Evolutionary conservation across 2,797 vertebrate genomes (phyloP).

Genomic region (Pipistrellus pygmaeus): DNA sequence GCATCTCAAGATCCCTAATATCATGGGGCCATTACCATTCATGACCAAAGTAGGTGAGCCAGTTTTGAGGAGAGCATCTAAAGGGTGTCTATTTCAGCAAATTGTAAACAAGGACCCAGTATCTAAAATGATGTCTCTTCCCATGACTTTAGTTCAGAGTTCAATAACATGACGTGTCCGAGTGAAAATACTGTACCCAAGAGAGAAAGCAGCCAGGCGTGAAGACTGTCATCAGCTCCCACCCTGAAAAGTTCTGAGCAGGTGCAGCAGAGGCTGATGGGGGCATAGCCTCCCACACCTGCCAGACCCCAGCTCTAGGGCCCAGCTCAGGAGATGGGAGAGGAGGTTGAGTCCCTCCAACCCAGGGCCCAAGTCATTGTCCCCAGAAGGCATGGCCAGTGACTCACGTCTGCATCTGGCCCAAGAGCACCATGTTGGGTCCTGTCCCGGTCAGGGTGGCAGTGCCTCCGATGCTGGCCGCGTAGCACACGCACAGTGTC

Average conservation of each 20-base stretch:
- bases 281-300: background rate
- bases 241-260: background rate
- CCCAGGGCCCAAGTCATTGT: background rate
- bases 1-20: background rate
- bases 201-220: background rate
- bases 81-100: background rate
- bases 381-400: background rate
- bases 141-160: background rate
- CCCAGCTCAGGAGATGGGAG: background rate
- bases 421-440: slow-evolving; percentile 95
- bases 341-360: background rate
- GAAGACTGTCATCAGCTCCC: background rate
- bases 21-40: background rate
- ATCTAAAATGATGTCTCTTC: background rate
- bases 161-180: background rate
- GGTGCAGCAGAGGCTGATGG: background rate
- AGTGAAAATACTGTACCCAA: background rate
- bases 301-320: background rate
- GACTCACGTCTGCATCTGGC: slow-evolving; percentile 96
- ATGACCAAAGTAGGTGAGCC: background rate
- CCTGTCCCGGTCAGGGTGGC: slow-evolving; percentile 97
- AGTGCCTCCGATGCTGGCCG: slow-evolving; percentile 97
- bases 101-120: background rate
- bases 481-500: slow-evolving; percentile 96
- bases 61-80: background rate